A percentile compares a stretch with the other conserved stretches of the same genome.
Conservation (phyloP, 2,888 invertebrate species). For the Mythimna pallens region DNA sequence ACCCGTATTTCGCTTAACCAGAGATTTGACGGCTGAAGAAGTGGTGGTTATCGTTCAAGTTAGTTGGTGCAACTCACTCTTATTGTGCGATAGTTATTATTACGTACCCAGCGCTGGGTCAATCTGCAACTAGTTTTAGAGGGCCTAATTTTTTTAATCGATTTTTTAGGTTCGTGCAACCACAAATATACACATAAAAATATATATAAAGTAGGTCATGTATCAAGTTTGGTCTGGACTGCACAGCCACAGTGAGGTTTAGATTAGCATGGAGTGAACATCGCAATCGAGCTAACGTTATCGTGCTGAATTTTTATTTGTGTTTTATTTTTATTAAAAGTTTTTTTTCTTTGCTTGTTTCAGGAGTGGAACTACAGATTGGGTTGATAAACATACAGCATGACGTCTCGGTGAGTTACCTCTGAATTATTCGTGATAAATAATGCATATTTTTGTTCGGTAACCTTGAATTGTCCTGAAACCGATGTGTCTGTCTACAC, state of each 20-base stretch:
- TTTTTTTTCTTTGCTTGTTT: constrained; percentile 68
- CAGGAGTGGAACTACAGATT: constrained; percentile 72
- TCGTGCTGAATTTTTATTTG: neutral
- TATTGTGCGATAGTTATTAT: neutral
- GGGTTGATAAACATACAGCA: constrained; percentile 67
- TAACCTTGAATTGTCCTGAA: constrained; percentile 33
- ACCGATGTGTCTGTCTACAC: neutral
- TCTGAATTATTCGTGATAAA: constrained; percentile 29
- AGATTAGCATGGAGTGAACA: constrained; percentile 22
- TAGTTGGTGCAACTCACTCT: no score
- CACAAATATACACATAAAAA: neutral
- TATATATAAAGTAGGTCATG: constrained; percentile 41
- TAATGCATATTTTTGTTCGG: constrained; percentile 26
- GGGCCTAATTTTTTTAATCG: constrained; percentile 1
- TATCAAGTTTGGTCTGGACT: constrained; percentile 15
- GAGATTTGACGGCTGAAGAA: no score
- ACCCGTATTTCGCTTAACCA: no score
- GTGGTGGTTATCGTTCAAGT: no score
- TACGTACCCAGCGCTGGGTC: neutral
- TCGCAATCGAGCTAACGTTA: neutral
- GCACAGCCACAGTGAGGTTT: constrained; percentile 13
- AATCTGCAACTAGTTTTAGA: constrained; percentile 1
- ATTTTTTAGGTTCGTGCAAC: constrained; percentile 17
- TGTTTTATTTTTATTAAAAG: constrained; percentile 13
- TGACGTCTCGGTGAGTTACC: constrained; percentile 83